These are phyloP conservation scores for Microplitis deprimator DNA, from an alignment of 2,888 invertebrate species.

Conservation along the genomic window DNA sequence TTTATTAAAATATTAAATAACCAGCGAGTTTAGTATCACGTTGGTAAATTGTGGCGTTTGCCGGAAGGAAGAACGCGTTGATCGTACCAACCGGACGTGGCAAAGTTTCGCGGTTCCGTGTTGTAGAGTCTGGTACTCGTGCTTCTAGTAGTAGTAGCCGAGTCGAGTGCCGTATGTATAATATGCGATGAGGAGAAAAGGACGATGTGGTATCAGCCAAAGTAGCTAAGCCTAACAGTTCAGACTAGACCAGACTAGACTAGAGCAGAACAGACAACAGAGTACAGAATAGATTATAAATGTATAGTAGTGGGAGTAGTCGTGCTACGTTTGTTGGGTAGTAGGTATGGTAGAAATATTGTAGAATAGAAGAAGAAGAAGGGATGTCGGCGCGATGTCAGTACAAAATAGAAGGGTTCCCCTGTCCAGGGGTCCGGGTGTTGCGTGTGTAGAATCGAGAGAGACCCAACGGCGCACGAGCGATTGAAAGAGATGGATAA, in stretches of 20 bases:
- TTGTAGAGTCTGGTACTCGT: neutral
- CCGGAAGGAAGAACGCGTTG: slow-evolving; percentile 50
- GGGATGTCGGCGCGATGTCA: slow-evolving; percentile 43
- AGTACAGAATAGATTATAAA: neutral
- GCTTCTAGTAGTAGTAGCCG: neutral
- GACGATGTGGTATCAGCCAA: slow-evolving; percentile 31
- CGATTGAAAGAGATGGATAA: slow-evolving; percentile 31
- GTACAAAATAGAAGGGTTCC: slow-evolving; percentile 34
- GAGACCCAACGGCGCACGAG: slow-evolving; percentile 37
- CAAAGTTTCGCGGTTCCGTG: slow-evolving; percentile 42
- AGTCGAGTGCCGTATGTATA: neutral
- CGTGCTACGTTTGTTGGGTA: neutral
- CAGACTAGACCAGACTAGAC: neutral
- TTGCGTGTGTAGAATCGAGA: slow-evolving; percentile 1
- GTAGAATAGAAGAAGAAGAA: slow-evolving; percentile 40
- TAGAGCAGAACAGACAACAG: neutral
- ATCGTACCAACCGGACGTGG: slow-evolving; percentile 44
- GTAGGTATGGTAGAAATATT: neutral
- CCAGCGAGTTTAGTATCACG: neutral
- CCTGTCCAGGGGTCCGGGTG: neutral
- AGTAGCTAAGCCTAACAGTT: neutral
- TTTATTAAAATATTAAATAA: neutral
- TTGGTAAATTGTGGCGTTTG: slow-evolving; percentile 45
- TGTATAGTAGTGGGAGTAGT: slow-evolving; percentile 32
- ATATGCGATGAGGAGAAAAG: slow-evolving; percentile 21